Evolutionary conservation across 1,140 invertebrate genomes (phyloP).

Genomic region (Hypsibius dujardini): DNA sequence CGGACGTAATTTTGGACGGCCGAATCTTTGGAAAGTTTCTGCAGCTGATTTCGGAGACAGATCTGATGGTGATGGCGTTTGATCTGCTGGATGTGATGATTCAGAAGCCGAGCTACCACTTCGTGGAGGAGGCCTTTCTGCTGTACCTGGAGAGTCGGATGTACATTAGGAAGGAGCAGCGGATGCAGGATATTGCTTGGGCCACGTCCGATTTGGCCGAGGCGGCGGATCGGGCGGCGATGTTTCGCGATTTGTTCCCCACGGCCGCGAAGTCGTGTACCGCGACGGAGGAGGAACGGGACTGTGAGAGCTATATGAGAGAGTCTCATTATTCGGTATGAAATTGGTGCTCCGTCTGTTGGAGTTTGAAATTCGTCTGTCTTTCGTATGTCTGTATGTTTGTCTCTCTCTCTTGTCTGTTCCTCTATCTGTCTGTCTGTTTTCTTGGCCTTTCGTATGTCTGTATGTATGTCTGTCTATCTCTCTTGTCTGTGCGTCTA

Average conservation of each 20-base stretch:
- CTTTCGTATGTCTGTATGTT: too few relatives aligned
- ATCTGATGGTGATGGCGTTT: background rate
- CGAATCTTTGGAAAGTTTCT: background rate
- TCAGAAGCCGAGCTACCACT: background rate
- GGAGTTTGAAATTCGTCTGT: background rate
- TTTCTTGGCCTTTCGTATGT: too few relatives aligned
- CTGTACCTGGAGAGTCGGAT: background rate
- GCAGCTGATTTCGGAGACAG: background rate
- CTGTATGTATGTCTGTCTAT: too few relatives aligned
- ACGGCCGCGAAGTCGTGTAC: constrained; percentile 5
- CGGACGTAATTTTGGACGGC: background rate
- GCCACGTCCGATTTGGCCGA: background rate
- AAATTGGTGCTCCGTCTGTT: background rate
- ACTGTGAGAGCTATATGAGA: background rate
- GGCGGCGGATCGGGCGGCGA: background rate
- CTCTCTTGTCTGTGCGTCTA: background rate
- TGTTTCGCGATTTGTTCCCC: constrained; percentile 12
- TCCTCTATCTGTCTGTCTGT: too few relatives aligned
- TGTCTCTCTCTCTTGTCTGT: too few relatives aligned
- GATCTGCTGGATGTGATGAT: constrained; percentile 7
- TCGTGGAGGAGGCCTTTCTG: background rate
- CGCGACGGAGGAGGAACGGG: background rate
- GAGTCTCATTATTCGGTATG: constrained; percentile 15
- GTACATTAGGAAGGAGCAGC: constrained; percentile 13
- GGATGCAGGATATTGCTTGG: background rate